Evolutionary conservation across 2,113 vertebrate species (phyloP), one percentile per base, ranked within the genome.

Genomic region (Madoqua kirkii): DNA sequence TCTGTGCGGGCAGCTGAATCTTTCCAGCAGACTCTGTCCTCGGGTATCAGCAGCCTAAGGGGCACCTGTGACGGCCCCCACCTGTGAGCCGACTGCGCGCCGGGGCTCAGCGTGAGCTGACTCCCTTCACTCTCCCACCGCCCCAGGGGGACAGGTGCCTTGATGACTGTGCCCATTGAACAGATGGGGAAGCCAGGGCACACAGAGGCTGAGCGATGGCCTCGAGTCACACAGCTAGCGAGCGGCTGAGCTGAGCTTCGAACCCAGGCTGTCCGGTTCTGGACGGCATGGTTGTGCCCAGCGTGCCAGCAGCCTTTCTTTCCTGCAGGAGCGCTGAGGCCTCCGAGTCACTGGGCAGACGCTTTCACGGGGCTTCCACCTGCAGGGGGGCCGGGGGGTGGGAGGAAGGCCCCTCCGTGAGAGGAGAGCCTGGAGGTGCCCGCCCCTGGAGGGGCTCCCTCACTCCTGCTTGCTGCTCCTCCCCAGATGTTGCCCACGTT

Each of bases 1-100:
- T 36, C n/a, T 8, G 1, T 1, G 2, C 5, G 5, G 0, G 36
- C 59, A 1, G 0, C 40, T 1, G 71, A 27, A 2, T 55, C 93
- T 45, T 54, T 5, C 48, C 1, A 9, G 74, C 45, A 54, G 92
- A 43, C 55, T 15, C 17, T 23, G 90, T 33, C 23, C 5, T 23
- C 0, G 14, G 6, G 55, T 6, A 9, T 1, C 4, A 6, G 84
- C 40, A 64, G 71, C 36, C 2, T 3, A 21, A 59, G 87, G 23
- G 13, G 29, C 60, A 10, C 23, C 55, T 57, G 45, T 25, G 12
- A 25, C 0, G 2, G 25, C 43, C 27, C 2, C 3, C 17, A 13
- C 15, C 29, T 89, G 7, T 6, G 55, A n/a, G 8, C 1, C 11
- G 5, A 1, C 4, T 3, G 3, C 6, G 21, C 3, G 16, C 57